phyloP scores from a whole-genome alignment of 2,888 invertebrate species.

The Venusia cambrica region DNA sequence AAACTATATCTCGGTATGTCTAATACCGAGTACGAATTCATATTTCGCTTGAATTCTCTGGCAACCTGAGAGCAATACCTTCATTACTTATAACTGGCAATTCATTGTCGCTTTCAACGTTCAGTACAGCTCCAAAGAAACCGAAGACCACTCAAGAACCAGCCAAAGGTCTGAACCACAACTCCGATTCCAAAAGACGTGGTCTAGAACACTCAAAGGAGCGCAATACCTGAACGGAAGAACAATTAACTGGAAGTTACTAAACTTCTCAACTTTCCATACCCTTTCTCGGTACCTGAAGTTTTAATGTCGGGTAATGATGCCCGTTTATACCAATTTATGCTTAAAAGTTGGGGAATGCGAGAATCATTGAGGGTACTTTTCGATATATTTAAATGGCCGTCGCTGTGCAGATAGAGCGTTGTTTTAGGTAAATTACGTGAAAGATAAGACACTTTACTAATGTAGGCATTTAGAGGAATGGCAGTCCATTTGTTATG shows the following conservation, averaged over 20 bases:
- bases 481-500: slow-evolving; percentile 8
- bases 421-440: slow-evolving; percentile 21
- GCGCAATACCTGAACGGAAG: slow-evolving; percentile 38
- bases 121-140: no score
- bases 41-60: no score
- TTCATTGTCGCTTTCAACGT: no score
- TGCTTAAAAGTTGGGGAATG: slow-evolving; percentile 36
- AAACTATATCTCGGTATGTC: no score
- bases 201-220: slow-evolving; percentile 31
- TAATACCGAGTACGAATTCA: no score
- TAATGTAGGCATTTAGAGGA: slow-evolving; percentile 16
- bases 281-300: slow-evolving; percentile 34
- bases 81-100: no score
- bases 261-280: slow-evolving; percentile 39
- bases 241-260: slow-evolving; percentile 40
- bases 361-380: slow-evolving; percentile 28
- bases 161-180: slow-evolving; percentile 9
- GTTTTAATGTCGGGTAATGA: slow-evolving; percentile 34
- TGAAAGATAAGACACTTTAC: slow-evolving; percentile 17
- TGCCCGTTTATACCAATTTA: slow-evolving; percentile 45
- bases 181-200: slow-evolving; percentile 8
- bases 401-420: slow-evolving; percentile 21
- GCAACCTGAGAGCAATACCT: no score
- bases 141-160: slow-evolving; percentile 9
- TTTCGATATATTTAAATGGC: slow-evolving; percentile 31